Evolutionary conservation across 2,113 vertebrate species (phyloP).

Genomic region (Ptyas mucosa): DNA sequence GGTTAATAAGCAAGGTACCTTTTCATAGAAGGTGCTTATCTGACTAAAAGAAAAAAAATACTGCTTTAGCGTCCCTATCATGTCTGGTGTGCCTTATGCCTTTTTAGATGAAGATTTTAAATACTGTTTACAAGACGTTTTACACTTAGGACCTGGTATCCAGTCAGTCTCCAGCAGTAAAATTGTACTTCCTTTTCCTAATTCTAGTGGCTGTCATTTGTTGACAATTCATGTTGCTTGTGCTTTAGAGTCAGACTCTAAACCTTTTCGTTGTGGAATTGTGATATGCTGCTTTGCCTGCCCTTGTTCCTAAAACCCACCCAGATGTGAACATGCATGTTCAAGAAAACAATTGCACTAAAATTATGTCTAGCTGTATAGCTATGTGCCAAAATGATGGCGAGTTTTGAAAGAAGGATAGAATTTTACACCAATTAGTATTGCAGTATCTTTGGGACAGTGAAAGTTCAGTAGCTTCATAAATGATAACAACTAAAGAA

Average conservation of each 20-base stretch:
- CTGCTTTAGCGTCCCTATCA: conserved; percentile 70
- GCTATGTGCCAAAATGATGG: conserved; percentile 67
- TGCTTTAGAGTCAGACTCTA: conserved; percentile 64
- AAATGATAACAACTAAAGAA: conserved; percentile 61
- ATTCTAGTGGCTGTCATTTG: conserved; percentile 47
- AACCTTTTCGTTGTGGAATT: conserved; percentile 54
- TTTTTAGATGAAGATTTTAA: conserved; percentile 74
- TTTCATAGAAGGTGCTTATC: conserved; percentile 62
- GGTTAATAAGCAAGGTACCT: conserved; percentile 66
- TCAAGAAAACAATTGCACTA: conserved; percentile 65
- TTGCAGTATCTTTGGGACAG: conserved; percentile 66
- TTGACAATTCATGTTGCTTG: conserved; percentile 52
- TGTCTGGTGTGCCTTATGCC: conserved; percentile 81
- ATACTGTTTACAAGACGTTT: conserved; percentile 79
- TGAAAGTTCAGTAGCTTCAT: conserved; percentile 64
- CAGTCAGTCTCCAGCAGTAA: conserved; percentile 70
- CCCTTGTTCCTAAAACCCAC: conserved; percentile 46
- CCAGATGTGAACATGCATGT: conserved; percentile 63
- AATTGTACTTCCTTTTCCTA: conserved; percentile 67
- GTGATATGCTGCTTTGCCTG: conserved; percentile 68
- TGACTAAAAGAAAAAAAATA: conserved; percentile 57
- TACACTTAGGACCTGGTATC: conserved; percentile 70
- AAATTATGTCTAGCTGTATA: conserved; percentile 62
- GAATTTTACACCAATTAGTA: conserved; percentile 63
- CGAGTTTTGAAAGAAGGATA: conserved; percentile 59